Base-by-base conservation (phyloP, 2,113 vertebrate genomes). In the Gobiocypris rarus region DNA sequence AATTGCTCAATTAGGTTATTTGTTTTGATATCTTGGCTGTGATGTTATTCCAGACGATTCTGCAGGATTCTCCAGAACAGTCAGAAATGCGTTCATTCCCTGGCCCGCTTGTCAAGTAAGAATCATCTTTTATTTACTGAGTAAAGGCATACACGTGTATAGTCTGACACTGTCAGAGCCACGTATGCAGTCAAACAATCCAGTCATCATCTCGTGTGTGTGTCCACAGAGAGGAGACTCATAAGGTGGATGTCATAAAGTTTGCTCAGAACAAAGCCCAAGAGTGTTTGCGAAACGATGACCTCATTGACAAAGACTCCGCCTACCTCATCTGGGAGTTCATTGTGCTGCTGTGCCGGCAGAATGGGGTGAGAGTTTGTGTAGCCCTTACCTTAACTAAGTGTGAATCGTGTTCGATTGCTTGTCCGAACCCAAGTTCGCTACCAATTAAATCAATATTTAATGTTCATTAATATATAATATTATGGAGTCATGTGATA, bases 191-290 rank as follows among this genome's bases (percentile, higher is more conserved):
- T 9, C 38, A 17, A 56, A 43, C 15, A 48, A 22, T 52, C 13
- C 28, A 75, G 28, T 48, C 65, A 15, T 50, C 48, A 19, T 77
- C 58, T 15, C 58, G 48, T 65, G 59, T 19, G 50, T 54, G 48
- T 83, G 24, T 58, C 14, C 75, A 0, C 89, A 99, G 98, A 85
- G 96, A 96, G 82, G 98, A 99, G 77, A 99, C 98, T 34, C 98
- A 99, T 87, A 99, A 99, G 92, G 97, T 99, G 88, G 98, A 99
- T 9, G 98, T 99, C 52, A 99, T 99, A 84, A 99, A 97, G 89
- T 99, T 98, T 93, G 96, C 98, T 82, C 97, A 98, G 89, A 98
- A 95, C 89, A 98, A 97, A 94, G 94, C 95, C 14, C 84, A 95
- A 26, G 94, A 95, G 77, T 98, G 96, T 90, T 92, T 95, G 26